A percentile compares a stretch with the other conserved stretches of the same genome.
phyloP scores from a whole-genome alignment of 2,888 invertebrate species.

The Dusona sp. region DNA sequence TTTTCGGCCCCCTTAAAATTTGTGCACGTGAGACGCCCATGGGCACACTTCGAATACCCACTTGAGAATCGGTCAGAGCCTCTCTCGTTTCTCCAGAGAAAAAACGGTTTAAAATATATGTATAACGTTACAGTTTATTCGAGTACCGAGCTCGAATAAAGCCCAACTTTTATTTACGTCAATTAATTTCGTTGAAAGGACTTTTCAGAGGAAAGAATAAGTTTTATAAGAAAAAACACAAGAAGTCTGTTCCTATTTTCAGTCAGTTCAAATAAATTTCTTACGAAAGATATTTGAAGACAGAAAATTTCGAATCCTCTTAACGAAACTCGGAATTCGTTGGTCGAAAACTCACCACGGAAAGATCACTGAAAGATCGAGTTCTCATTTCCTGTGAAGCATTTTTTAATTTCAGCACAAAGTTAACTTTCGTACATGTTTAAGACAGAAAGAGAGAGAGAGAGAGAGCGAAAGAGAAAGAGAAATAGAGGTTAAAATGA shows the following conservation, averaged over 20 bases:
- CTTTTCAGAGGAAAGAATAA: neutral
- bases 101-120: constrained; percentile 36
- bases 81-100: neutral
- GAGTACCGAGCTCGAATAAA: neutral
- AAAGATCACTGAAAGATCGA: neutral
- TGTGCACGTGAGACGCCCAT: constrained; percentile 57
- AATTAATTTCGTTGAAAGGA: neutral
- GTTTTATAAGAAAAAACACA: neutral
- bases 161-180: neutral
- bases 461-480: constrained; percentile 5
- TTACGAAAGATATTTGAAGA: neutral
- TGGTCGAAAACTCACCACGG: neutral
- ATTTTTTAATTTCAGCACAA: neutral
- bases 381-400: neutral
- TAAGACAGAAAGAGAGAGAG: neutral
- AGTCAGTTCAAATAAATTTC: neutral
- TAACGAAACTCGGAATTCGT: neutral
- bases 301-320: neutral
- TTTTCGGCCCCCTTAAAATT: constrained; percentile 50
- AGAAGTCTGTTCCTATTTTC: neutral
- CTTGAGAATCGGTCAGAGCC: constrained; percentile 39
- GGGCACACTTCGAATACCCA: constrained; percentile 39
- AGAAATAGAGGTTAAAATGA: neutral
- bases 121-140: neutral
- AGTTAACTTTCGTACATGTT: neutral